phyloP scores from a whole-genome alignment of 1,140 invertebrate species.

The Penaeus chinensis region DNA sequence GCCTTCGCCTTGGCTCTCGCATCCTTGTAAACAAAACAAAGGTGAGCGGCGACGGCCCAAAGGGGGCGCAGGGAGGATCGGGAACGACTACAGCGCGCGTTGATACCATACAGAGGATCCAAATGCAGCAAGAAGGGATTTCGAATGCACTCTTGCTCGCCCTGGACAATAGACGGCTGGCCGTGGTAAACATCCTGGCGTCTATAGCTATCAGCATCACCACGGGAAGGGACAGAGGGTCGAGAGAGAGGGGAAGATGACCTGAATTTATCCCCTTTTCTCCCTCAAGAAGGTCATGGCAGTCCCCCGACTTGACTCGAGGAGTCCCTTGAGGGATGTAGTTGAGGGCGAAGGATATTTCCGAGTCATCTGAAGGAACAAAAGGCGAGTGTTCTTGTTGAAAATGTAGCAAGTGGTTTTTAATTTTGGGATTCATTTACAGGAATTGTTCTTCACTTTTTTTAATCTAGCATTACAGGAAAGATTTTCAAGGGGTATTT shows the following conservation, averaged over 20 bases:
- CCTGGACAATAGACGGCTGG: slow-evolving; percentile 34
- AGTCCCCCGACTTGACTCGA: no score
- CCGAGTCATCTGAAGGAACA: no score
- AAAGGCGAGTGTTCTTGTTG: no score
- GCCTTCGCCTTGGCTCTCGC: slow-evolving; percentile 14
- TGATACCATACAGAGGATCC: slow-evolving; percentile 4
- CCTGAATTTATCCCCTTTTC: neutral
- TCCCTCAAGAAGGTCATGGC: neutral
- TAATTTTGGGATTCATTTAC: no score
- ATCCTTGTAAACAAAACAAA: slow-evolving; percentile 62
- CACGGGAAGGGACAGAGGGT: neutral
- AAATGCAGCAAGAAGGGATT: no score
- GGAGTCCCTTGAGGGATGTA: no score
- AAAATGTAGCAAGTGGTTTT: no score
- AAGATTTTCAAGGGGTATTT: no score
- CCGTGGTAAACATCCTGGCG: slow-evolving; percentile 4
- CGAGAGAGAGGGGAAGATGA: neutral
- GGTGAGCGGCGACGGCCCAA: slow-evolving; percentile 28
- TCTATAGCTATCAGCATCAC: slow-evolving; percentile 4
- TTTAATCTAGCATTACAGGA: no score
- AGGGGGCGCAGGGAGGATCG: slow-evolving; percentile 35
- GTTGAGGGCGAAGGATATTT: no score
- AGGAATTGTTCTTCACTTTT: no score
- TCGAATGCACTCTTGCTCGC: neutral
- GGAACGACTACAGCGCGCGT: neutral